phyloP scores from a whole-genome alignment of 2,888 invertebrate species.

The Choreutis nemorana region DNA sequence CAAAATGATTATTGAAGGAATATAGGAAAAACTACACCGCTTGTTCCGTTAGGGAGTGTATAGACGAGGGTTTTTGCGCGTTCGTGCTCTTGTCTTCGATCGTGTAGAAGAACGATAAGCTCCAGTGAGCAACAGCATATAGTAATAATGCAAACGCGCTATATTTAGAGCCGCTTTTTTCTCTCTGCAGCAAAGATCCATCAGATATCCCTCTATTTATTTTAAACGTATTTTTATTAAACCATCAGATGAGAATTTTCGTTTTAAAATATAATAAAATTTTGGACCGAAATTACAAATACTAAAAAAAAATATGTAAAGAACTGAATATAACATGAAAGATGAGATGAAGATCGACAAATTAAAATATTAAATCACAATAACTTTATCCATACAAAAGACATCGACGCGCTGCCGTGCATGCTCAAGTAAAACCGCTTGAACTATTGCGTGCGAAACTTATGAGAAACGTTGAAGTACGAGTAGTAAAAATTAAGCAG shows the following conservation, averaged over 20 bases:
- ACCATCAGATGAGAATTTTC: too few relatives aligned
- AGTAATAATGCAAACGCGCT: slow-evolving; percentile 31
- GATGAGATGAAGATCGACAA: too few relatives aligned
- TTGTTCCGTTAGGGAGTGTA: slow-evolving; percentile 29
- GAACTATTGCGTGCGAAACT: not conserved
- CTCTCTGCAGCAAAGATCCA: slow-evolving; percentile 19
- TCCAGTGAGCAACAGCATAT: slow-evolving; percentile 36
- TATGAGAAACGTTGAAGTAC: slow-evolving; percentile 4
- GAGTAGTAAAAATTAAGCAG: too few relatives aligned
- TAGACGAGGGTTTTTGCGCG: slow-evolving; percentile 40
- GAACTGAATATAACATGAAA: too few relatives aligned
- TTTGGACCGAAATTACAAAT: too few relatives aligned
- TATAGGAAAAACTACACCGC: too few relatives aligned
- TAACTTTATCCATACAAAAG: slow-evolving; percentile 14
- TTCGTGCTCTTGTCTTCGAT: slow-evolving; percentile 35
- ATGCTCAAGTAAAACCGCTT: not conserved
- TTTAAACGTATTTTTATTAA: too few relatives aligned
- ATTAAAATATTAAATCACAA: slow-evolving; percentile 1
- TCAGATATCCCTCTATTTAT: slow-evolving; percentile 11
- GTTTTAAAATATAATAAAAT: too few relatives aligned
- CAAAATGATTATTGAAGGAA: too few relatives aligned
- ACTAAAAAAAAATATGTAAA: too few relatives aligned
- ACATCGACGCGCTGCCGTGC: slow-evolving; percentile 17
- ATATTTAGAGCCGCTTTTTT: slow-evolving; percentile 50
- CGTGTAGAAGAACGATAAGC: slow-evolving; percentile 50